Evolutionary conservation across 2,888 invertebrate species (phyloP).

Genomic region (Cynaeus angustus): DNA sequence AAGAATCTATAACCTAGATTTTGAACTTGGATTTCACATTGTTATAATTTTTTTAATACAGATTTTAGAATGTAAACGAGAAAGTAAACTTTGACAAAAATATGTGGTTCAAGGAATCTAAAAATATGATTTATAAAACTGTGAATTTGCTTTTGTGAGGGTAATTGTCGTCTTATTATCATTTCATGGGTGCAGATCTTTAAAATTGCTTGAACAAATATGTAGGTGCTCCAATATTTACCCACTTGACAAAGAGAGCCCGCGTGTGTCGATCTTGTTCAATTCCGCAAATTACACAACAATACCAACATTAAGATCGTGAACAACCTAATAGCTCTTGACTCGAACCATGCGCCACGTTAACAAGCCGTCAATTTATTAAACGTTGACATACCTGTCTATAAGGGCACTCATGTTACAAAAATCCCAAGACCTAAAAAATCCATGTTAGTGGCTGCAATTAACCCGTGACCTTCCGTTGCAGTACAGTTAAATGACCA

Average conservation of each 20-base stretch:
- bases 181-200: too few species aligned
- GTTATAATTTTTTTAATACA: too few species aligned
- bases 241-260: neutral
- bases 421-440: conserved; percentile 7
- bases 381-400: neutral
- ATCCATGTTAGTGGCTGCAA: conserved; percentile 22
- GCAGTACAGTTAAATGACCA: conserved; percentile 23
- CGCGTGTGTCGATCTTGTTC: neutral
- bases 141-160: too few species aligned
- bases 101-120: too few species aligned
- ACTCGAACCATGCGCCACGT: neutral
- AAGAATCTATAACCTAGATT: too few species aligned
- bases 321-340: conserved; percentile 6
- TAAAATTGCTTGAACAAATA: too few species aligned
- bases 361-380: neutral
- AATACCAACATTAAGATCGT: neutral
- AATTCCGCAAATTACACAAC: conserved; percentile 4
- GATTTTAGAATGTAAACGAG: too few species aligned
- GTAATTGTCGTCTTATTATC: too few species aligned
- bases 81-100: too few species aligned
- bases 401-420: neutral
- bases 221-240: too few species aligned
- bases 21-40: too few species aligned
- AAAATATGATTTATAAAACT: too few species aligned
- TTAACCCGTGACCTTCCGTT: conserved; percentile 1